A percentile compares a stretch with the other conserved stretches of the same genome.
These are phyloP conservation scores for Amazona finschi DNA, from an alignment of 2,797 vertebrate genomes.

Conservation along the genomic window DNA sequence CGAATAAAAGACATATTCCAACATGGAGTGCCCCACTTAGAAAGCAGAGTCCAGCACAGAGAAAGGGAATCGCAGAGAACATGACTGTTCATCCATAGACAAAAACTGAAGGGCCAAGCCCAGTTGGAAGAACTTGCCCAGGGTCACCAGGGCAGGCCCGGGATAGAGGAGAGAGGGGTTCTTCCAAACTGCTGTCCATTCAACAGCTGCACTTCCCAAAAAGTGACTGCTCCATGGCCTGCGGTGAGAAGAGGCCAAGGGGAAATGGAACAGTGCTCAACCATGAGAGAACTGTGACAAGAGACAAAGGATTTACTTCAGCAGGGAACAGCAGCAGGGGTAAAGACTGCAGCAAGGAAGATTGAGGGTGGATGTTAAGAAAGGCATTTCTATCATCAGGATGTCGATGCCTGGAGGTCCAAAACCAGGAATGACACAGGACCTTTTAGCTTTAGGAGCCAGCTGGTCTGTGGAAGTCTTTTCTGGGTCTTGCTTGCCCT, in stretches of 20 bases:
- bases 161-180: neutral
- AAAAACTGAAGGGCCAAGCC: neutral
- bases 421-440: neutral
- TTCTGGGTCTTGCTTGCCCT: neutral
- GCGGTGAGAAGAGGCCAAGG: neutral
- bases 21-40: neutral
- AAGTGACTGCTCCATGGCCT: neutral
- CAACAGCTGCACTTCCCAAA: neutral
- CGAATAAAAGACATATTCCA: neutral
- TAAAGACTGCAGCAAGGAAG: neutral
- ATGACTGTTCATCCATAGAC: rapidly evolving
- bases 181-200: neutral
- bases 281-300: neutral
- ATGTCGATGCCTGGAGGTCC: neutral
- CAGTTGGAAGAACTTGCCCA: neutral
- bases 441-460: neutral
- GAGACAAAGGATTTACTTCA: neutral
- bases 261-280: neutral
- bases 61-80: neutral
- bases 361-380: neutral
- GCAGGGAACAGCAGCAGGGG: neutral
- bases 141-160: neutral
- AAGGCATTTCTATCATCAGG: neutral
- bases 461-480: neutral
- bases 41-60: neutral